Base-by-base conservation (phyloP, 2,113 vertebrate species). In the Perognathus longimembris region DNA sequence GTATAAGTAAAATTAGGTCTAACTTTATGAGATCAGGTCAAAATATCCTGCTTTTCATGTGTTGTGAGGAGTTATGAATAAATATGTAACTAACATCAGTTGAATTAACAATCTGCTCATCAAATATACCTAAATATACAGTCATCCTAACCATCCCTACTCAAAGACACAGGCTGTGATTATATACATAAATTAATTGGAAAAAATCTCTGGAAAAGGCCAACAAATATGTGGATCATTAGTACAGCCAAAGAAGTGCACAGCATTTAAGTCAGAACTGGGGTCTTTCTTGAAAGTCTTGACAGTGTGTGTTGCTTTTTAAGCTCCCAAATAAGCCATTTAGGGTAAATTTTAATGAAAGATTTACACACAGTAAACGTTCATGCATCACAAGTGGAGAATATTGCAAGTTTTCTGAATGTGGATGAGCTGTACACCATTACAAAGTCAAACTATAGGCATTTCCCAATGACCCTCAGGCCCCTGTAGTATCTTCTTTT, bases 91-190 rank as follows among this genome's bases (percentile, higher is more conserved):
- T 24, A 76, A 40, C 26, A 61, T 94, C n/a, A 82, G 90, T 74
- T 92, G 66, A 30, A 88, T 85, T 92, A 67, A 73, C 80, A 91
- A 84, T 94, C 70, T 95, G 86, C 42, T 94, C 66, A 88, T 88
- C 84, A 79, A 86, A 92, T 92, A 76, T 61, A 93, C 67, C n/a
- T 94, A 76, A 94, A 90, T 76, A 63, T 90, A 81, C 70, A 64
- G 85, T 82, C 50, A 88, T 76, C 3, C 22, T 70, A 92, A 90
- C 21, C 26, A 45, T 69, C n/a, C 17, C 0, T 38, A 42, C 83
- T 84, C 78, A 71, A 22, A 84, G 15, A 66, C 42, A 45, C 42
- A 64, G 34, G 20, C 36, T 57, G 3, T 87, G 28, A 6, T 70
- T 67, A 34, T 24, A 61, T 5, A 64, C 5, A 42, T 66, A 81